A percentile compares a stretch with the other conserved stretches of the same genome.
Evolutionary conservation across 2,888 invertebrate genomes (phyloP).

Genomic region (Embidobia sp.): DNA sequence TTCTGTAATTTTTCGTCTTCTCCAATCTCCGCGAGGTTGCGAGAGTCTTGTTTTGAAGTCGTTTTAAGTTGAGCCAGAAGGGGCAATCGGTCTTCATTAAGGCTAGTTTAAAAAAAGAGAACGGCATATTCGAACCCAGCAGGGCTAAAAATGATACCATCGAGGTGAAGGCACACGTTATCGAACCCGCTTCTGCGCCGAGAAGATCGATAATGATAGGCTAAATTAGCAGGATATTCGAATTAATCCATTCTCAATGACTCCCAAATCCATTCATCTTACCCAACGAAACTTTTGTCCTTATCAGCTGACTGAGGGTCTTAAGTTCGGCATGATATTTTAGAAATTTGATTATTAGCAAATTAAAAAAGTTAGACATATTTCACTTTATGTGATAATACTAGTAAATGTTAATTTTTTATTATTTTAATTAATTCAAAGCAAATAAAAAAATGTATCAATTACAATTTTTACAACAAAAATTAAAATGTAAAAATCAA

Average conservation of each 20-base stretch:
- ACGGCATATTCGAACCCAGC: slow-evolving; percentile 24
- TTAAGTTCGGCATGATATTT: too few relatives aligned
- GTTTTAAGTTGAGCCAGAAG: slow-evolving; percentile 18
- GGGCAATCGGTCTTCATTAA: slow-evolving; percentile 61
- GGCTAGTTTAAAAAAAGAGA: slow-evolving; percentile 30
- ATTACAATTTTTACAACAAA: too few relatives aligned
- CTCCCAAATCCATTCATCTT: slow-evolving; percentile 71
- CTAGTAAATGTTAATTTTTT: too few relatives aligned
- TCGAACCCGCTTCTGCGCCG: slow-evolving; percentile 14
- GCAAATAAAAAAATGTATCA: too few relatives aligned
- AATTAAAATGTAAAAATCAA: too few relatives aligned
- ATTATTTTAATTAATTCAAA: too few relatives aligned
- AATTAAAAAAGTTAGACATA: too few relatives aligned
- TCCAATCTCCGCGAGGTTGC: slow-evolving; percentile 14
- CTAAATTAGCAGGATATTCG: slow-evolving; percentile 73
- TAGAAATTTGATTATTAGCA: too few relatives aligned
- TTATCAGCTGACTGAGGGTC: background rate
- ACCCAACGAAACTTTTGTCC: slow-evolving; percentile 21
- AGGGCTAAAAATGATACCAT: slow-evolving; percentile 46
- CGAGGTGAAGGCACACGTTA: slow-evolving; percentile 35
- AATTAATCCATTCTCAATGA: slow-evolving; percentile 74
- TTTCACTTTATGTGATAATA: too few relatives aligned
- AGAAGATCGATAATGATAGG: slow-evolving; percentile 66
- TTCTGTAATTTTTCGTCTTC: slow-evolving; percentile 10
- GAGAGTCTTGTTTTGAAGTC: slow-evolving; percentile 29